Evolutionary conservation across 2,888 invertebrate species (phyloP).

Genomic region (Drosophila glabriapex): DNA sequence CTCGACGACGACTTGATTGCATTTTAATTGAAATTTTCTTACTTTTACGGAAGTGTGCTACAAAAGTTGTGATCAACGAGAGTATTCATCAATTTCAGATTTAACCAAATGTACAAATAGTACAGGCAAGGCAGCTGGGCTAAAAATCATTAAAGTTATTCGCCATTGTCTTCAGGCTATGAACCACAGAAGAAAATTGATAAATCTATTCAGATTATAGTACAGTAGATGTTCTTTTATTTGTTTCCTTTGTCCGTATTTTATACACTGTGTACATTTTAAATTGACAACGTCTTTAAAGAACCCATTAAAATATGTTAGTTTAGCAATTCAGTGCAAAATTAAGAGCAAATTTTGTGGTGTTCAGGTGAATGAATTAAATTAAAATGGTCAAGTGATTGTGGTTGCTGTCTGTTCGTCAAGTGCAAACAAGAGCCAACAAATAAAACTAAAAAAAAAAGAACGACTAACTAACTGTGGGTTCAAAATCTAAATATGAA

Average conservation of each 20-base stretch:
- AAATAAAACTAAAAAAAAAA: slow-evolving; percentile 7
- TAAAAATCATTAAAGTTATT: background rate
- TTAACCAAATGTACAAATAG: background rate
- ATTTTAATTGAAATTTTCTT: slow-evolving; percentile 38
- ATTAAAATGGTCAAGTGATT: slow-evolving; percentile 33
- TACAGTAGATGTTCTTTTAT: no score
- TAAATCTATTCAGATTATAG: background rate
- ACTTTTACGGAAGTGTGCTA: slow-evolving; percentile 27
- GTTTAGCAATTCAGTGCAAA: slow-evolving; percentile 11
- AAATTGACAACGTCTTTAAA: slow-evolving; percentile 50
- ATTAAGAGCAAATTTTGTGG: background rate
- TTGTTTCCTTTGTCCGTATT: background rate
- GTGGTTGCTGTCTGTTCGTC: slow-evolving; percentile 51
- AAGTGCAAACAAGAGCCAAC: slow-evolving; percentile 33
- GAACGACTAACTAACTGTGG: slow-evolving; percentile 49
- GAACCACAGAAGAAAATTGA: slow-evolving; percentile 7
- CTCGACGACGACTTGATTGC: slow-evolving; percentile 16
- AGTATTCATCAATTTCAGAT: background rate
- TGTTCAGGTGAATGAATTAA: slow-evolving; percentile 17
- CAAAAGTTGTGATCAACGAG: background rate
- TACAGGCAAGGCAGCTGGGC: background rate
- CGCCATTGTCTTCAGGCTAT: background rate
- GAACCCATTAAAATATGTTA: slow-evolving; percentile 14
- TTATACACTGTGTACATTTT: slow-evolving; percentile 38
- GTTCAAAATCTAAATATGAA: slow-evolving; percentile 52